Evolutionary conservation across 2,113 vertebrate species (phyloP).

Genomic region (Cyprinus carpio): DNA sequence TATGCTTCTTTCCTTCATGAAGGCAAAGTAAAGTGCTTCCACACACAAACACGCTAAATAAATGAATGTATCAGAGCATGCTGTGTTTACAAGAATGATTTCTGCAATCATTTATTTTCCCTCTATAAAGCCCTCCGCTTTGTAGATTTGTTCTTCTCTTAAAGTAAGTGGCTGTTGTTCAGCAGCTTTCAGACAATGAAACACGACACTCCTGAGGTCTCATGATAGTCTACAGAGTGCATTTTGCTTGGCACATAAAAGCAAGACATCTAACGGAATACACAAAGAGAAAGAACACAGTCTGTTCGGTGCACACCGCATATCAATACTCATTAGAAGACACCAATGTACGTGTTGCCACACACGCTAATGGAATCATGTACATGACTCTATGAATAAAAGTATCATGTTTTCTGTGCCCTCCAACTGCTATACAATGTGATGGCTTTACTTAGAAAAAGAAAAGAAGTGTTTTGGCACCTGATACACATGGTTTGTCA

Average conservation of each 20-base stretch:
- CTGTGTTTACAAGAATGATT: not conserved
- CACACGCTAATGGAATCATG: not conserved
- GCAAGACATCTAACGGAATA: conserved; percentile 10
- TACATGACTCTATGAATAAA: not conserved
- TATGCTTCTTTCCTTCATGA: not conserved
- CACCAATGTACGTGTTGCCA: not conserved
- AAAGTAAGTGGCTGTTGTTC: conserved; percentile 36
- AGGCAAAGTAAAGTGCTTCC: conserved; percentile 2
- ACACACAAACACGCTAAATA: not conserved
- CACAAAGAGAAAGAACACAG: not conserved
- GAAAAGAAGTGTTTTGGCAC: not conserved
- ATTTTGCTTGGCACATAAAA: conserved; percentile 23
- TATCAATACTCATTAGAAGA: conserved; percentile 4
- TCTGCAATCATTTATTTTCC: conserved; percentile 15
- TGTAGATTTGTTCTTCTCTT: conserved; percentile 10
- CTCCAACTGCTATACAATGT: not conserved
- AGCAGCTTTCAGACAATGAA: conserved; percentile 32
- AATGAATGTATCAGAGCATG: not conserved
- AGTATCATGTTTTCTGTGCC: not conserved
- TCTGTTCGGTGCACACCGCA: not conserved
- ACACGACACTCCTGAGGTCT: conserved; percentile 27
- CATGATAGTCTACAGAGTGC: conserved; percentile 3
- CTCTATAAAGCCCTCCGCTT: conserved; percentile 14
- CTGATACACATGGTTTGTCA: not conserved
- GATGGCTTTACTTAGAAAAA: not conserved